Base-by-base conservation (phyloP, 2,888 invertebrate species). In the Labia minor region DNA sequence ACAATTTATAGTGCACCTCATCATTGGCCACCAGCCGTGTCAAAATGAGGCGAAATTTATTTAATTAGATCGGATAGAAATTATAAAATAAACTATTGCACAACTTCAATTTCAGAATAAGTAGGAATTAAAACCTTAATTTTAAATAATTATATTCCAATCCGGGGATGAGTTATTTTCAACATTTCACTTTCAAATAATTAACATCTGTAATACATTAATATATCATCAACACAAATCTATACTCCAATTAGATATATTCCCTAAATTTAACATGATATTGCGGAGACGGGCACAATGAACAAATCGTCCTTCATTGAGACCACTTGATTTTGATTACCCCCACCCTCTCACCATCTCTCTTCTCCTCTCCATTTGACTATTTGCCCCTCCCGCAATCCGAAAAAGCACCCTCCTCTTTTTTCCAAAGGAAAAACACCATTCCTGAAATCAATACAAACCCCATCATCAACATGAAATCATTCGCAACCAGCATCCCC, bases 1-100 rank as follows among this genome's bases (percentile, higher is more conserved):
- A 49, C 49, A 49, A 49, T 49, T 49, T 49, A 49, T 49, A 49
- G 49, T 49, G 49, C 49, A 49, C 49, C 49, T 49, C 49, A 49
- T 49, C 49, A 49, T 49, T 49, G 49, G 49, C 49, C 49, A 49
- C 49, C 49, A 49, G 49, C 49, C 49, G 49, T 49, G 49, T 49
- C 49, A 49, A 49, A 49, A 49, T 49, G 49, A 49, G 49, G 49
- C 49, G 49, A 49, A 49, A 49, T 49, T 49, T 49, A 49, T 49
- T 49, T 49, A 49, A 49, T 49, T 49, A 49, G 49, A 49, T 49
- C 49, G n/a, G 49, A 49, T 49, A 49, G 49, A 49, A n/a, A 49
- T 49, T 49, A 49, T 49, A 49, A 49, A 49, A 49, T 49, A 49
- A 49, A 49, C 49, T 49, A 49, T 49, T 49, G 16, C 49, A 16